phyloP scores from a whole-genome alignment of 1,140 invertebrate species.

The Telenomus remus region DNA sequence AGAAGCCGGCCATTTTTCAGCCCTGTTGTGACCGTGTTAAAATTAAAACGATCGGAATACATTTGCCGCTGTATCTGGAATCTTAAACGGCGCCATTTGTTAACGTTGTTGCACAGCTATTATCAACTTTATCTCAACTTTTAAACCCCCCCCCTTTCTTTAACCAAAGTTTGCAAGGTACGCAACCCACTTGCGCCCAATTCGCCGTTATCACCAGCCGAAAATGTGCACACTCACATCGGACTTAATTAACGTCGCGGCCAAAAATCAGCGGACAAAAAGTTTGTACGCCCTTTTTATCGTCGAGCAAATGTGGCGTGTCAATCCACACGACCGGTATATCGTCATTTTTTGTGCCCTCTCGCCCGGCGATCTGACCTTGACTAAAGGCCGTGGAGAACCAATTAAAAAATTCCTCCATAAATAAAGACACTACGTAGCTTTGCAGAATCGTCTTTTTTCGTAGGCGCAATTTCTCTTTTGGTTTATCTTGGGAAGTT shows the following conservation, averaged over 20 bases:
- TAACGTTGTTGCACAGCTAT: constrained; percentile 8
- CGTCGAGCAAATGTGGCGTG: constrained; percentile 10
- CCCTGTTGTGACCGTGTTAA: background rate
- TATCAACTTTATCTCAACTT: constrained; percentile 32
- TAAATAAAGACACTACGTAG: constrained; percentile 41
- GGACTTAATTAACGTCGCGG: constrained; percentile 9
- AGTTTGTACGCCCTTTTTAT: background rate
- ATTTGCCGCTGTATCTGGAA: constrained; percentile 25
- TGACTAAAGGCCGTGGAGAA: constrained; percentile 30
- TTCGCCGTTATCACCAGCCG: constrained; percentile 11
- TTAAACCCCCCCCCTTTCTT: constrained; percentile 30
- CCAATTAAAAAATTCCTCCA: constrained; percentile 47
- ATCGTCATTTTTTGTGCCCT: constrained; percentile 6
- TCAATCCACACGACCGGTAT: constrained; percentile 13
- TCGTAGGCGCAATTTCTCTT: constrained; percentile 27
- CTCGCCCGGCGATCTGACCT: constrained; percentile 13
- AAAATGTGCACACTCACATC: constrained; percentile 31
- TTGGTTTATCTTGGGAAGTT: constrained; percentile 1
- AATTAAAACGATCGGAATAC: constrained; percentile 32
- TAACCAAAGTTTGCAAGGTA: constrained; percentile 4
- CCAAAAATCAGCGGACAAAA: constrained; percentile 8
- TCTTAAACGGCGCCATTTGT: constrained; percentile 37
- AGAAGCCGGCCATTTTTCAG: no score
- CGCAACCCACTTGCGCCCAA: constrained; percentile 22
- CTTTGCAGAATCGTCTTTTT: constrained; percentile 29